These are phyloP conservation scores for Pectinophora gossypiella DNA, from an alignment of 1,140 invertebrate species.

Conservation along the genomic window DNA sequence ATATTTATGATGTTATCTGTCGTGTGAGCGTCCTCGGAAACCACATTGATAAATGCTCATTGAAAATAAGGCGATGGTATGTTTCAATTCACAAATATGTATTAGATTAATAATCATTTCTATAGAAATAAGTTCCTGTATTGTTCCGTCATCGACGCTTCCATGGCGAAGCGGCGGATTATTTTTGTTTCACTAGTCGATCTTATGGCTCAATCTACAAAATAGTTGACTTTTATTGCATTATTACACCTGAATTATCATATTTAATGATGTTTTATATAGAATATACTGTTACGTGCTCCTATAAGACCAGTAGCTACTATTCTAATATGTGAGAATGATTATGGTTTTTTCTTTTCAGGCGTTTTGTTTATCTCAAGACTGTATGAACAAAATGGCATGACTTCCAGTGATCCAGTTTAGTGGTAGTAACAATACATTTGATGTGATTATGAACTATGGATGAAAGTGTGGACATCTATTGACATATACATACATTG, in stretches of 20 bases:
- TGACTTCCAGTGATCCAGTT: conserved; percentile 50
- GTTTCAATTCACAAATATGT: conserved; percentile 40
- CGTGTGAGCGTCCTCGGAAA: conserved; percentile 70
- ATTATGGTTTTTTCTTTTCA: conserved; percentile 53
- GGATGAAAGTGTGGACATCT: conserved; percentile 72
- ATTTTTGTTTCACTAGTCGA: conserved; percentile 33
- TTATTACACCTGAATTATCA: no score
- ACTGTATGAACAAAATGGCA: conserved; percentile 34
- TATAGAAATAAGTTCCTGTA: conserved; percentile 36
- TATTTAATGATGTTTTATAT: no score
- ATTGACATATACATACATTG: conserved; percentile 65
- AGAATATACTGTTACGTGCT: no score
- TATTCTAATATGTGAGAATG: conserved; percentile 17
- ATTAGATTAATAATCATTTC: conserved; percentile 24
- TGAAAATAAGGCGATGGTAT: conserved; percentile 66
- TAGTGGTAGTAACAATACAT: conserved; percentile 52
- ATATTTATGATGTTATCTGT: conserved; percentile 77
- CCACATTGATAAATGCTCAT: conserved; percentile 67
- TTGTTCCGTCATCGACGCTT: conserved; percentile 66
- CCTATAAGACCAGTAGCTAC: not conserved
- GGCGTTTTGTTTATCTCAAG: conserved; percentile 43
- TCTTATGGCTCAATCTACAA: not conserved
- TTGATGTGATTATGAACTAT: conserved; percentile 58
- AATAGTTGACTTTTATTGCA: no score
- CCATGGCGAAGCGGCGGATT: conserved; percentile 57